phyloP scores from a whole-genome alignment of 2,888 invertebrate genomes.

The Lasioglossum malachurum region DNA sequence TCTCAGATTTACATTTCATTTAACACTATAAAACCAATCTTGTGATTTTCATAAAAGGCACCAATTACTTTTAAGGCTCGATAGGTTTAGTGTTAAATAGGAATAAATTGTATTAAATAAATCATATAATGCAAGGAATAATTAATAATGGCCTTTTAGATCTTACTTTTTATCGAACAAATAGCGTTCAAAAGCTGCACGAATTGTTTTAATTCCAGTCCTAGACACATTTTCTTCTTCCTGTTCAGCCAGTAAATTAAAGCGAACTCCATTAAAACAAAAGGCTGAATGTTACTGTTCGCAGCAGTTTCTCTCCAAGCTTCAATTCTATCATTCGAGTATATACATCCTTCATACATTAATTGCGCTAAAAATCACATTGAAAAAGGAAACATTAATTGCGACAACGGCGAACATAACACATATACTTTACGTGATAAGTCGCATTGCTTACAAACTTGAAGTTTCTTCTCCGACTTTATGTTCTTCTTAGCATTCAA shows the following conservation, averaged over 20 bases:
- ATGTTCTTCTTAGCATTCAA: constrained; percentile 84
- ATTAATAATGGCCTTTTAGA: background rate
- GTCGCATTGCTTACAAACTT: constrained; percentile 78
- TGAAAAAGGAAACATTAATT: constrained; percentile 12
- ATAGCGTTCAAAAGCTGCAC: constrained; percentile 88
- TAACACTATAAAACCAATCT: background rate
- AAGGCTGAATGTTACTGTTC: constrained; percentile 87
- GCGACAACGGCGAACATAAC: background rate
- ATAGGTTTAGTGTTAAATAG: background rate
- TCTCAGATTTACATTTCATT: background rate
- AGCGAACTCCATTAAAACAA: constrained; percentile 90
- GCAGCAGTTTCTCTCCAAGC: constrained; percentile 83
- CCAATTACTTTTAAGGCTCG: background rate
- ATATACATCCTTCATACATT: constrained; percentile 84
- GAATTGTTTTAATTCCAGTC: constrained; percentile 89
- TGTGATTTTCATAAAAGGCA: background rate
- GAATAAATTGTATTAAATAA: background rate
- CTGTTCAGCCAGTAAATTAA: constrained; percentile 90
- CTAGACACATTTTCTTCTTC: constrained; percentile 84
- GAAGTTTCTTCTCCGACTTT: constrained; percentile 82
- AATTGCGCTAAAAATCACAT: constrained; percentile 79
- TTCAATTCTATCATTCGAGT: constrained; percentile 80
- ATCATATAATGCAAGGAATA: background rate
- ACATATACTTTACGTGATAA: background rate
- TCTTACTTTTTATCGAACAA: constrained; percentile 87